Evolutionary conservation across 2,888 invertebrate genomes (phyloP), one percentile per base, ranked within the genome.

Genomic region (Subacronicta megacephala): DNA sequence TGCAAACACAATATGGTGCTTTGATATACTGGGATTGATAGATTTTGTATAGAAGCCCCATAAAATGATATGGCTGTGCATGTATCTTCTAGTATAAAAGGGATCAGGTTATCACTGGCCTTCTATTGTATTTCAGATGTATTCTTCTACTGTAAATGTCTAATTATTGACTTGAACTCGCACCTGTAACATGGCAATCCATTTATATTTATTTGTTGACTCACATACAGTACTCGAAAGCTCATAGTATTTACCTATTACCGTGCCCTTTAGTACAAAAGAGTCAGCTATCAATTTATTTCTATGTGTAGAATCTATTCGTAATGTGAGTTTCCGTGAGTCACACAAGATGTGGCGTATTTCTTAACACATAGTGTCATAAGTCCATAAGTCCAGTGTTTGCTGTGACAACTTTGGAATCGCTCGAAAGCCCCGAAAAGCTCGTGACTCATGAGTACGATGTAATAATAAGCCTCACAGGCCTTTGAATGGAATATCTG

Each of bases 321-420:
- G 23, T 44, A 35, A 55, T 44, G 42, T 47, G 23, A 37, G 18
- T 42, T 53, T 47, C 38, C 20, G 50, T 75, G 75, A 77, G 41
- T 75, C 75, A 77, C 47, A 44, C 51, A 46, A 56, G 63, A 50
- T 43, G 59, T 52, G 64, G 42, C 51, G 50, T 54, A 47, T 72
- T 58, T 61, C 63, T 50, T 52, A 71, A 67, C 29, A 40, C 55
- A 46, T 50, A 54, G 53, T 62, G 57, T 69, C 42, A 58, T 33
- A 57, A 42, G 45, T 49, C 38, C 53, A 62, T 61, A 66, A 51
- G 60, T 64, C 69, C 65, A 70, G 54, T 84, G 76, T 84, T 82
- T 84, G 66, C 71, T 66, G 54, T 72, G 77, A 54, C 77, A 83
- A 82, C 72, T 65, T 41, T 67, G 63, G 66, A 55, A 72, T 60